Base-by-base conservation (phyloP, 2,113 vertebrate species). In the Thalassoma bifasciatum region DNA sequence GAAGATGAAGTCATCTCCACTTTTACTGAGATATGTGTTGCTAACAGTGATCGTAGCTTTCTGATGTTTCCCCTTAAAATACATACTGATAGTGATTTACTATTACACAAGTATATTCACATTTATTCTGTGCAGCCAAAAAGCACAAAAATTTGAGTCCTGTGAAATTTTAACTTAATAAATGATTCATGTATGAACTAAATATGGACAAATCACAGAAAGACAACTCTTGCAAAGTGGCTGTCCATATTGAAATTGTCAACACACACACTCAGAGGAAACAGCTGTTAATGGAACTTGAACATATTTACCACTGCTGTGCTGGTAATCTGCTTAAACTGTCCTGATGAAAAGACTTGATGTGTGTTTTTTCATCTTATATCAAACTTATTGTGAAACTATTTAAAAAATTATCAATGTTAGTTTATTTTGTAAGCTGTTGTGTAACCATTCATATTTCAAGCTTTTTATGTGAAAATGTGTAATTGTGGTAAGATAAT, bases 391-490 rank as follows among this genome's bases (percentile, higher is more conserved):
- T 89, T 87, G 88, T 93, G 83, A 84, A 83, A 87, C 82, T 94
- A 93, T 94, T 94, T 94, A 93, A 89, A 89, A 81, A 16, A 17
- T 46, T 82, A 85, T 87, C 83, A 88, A 79, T 60, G 81, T 77
- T 91, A 91, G 85, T 84, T 90, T 89, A 77, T 91, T 82, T 83
- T 88, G 83, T 92, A 91, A 67, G 67, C 72, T 84, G 75, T 86
- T 84, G 85, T 90, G 90, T 93, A 91, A 89, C 80, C 87, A 77
- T 87, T 92, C 67, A 82, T 85, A 88, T 84, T 90, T 92, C 74
- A 81, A 75, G 52, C 66, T 77, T 65, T 72, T 70, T 73, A 86
- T 81, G 73, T 87, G 81, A 63, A 84, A 83, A 75, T 82, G 87
- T 91, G 87, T 87, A 88, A 81, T 61, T 84, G 87, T 92, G 73